phyloP scores from a whole-genome alignment of 2,888 invertebrate genomes.

The Lithosia quadra region DNA sequence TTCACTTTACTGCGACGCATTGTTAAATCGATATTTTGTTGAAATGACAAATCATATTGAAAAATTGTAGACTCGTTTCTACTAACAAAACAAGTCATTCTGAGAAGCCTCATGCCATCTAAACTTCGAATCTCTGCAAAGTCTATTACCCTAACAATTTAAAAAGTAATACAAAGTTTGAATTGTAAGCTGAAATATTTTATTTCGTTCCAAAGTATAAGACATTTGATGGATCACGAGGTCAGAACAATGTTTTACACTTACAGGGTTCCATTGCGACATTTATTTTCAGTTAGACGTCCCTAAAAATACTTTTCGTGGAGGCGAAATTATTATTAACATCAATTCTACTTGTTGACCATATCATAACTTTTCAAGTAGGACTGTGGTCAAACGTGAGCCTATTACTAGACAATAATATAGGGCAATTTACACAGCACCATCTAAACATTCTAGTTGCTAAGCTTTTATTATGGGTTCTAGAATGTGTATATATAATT shows the following conservation, averaged over 20 bases:
- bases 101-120: background rate
- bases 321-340: background rate
- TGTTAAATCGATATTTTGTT: too few species aligned
- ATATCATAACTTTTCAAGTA: too few species aligned
- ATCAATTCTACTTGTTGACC: background rate
- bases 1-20: too few species aligned
- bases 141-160: background rate
- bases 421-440: background rate
- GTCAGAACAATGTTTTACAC: background rate
- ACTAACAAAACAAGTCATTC: background rate
- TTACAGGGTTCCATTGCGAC: background rate
- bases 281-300: background rate
- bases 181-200: background rate
- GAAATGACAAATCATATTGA: too few species aligned
- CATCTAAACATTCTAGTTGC: too few species aligned
- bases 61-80: background rate
- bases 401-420: background rate
- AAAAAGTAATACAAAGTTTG: background rate
- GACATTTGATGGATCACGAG: background rate
- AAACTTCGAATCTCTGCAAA: background rate
- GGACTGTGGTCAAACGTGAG: background rate
- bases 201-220: background rate
- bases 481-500: background rate
- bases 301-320: too few species aligned
- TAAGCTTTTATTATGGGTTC: background rate